phyloP scores from a whole-genome alignment of 1,140 invertebrate species.

The Drosophila sp. region DNA sequence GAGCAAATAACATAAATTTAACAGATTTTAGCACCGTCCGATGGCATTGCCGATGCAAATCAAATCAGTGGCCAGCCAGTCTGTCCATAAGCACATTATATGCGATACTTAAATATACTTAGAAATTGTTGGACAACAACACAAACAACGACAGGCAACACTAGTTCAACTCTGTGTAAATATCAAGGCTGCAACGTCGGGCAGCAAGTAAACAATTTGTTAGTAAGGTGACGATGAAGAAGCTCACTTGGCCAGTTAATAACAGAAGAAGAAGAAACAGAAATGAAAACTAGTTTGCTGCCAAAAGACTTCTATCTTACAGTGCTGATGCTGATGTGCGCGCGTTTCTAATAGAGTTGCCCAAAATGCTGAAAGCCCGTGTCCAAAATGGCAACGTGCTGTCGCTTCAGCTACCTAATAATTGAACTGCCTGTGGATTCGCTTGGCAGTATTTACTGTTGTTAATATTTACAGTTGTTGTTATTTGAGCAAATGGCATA shows the following conservation, averaged over 20 bases:
- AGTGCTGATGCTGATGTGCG: slow-evolving; percentile 42
- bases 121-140: slow-evolving; percentile 43
- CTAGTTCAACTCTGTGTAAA: slow-evolving; percentile 57
- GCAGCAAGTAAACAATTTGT: slow-evolving; percentile 60
- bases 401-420: slow-evolving; percentile 55
- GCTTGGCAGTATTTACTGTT: slow-evolving; percentile 30
- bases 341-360: slow-evolving; percentile 70
- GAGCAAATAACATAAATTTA: slow-evolving; percentile 63
- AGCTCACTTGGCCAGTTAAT: slow-evolving; percentile 29
- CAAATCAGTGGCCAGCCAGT: slow-evolving; percentile 55
- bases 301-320: slow-evolving; percentile 51
- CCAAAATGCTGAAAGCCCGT: slow-evolving; percentile 57
- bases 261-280: slow-evolving; percentile 11
- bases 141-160: slow-evolving; percentile 14
- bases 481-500: slow-evolving; percentile 57
- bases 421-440: slow-evolving; percentile 33
- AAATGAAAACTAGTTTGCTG: slow-evolving; percentile 58
- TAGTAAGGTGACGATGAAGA: slow-evolving; percentile 65
- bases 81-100: slow-evolving; percentile 8
- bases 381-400: slow-evolving; percentile 63
- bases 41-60: slow-evolving; percentile 56
- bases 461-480: slow-evolving; percentile 28
- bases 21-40: slow-evolving; percentile 47
- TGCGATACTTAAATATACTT: slow-evolving; percentile 50
- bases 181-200: slow-evolving; percentile 58